Conservation (phyloP, 1,140 invertebrate species). For the Ceratina calcarata region DNA sequence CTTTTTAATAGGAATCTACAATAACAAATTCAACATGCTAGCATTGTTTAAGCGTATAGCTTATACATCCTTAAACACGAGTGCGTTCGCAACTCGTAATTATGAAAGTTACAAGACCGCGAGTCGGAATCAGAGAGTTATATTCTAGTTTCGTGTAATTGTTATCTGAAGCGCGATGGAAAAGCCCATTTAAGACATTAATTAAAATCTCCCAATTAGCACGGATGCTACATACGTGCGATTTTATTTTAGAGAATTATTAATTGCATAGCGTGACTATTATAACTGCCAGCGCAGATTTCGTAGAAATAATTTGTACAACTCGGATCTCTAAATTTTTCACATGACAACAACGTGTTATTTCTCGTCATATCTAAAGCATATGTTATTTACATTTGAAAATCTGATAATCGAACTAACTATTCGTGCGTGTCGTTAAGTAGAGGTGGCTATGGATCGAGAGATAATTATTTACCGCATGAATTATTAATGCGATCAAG, state of each 20-base stretch:
- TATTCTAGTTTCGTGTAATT: constrained; percentile 4
- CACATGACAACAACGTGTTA: no score
- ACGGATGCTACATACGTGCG: neutral
- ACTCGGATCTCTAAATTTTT: no score
- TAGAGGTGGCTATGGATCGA: no score
- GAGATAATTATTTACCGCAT: constrained; percentile 3
- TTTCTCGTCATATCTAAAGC: no score
- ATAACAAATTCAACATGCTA: no score
- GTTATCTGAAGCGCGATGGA: neutral
- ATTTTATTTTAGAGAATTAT: neutral
- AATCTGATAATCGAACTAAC: no score
- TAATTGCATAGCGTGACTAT: neutral
- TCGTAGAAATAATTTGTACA: neutral
- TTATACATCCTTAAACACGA: no score
- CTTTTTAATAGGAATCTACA: no score
- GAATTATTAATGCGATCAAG: constrained; percentile 17
- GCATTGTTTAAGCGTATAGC: no score
- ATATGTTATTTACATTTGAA: no score
- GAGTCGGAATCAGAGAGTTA: constrained; percentile 13
- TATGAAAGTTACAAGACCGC: neutral
- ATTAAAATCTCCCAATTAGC: constrained; percentile 25
- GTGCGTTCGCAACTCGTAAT: neutral
- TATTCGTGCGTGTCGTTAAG: neutral
- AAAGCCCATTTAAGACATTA: constrained; percentile 16
- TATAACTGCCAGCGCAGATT: neutral